Evolutionary conservation across 2,888 invertebrate genomes (phyloP).

Genomic region (Thelaira solivaga): DNA sequence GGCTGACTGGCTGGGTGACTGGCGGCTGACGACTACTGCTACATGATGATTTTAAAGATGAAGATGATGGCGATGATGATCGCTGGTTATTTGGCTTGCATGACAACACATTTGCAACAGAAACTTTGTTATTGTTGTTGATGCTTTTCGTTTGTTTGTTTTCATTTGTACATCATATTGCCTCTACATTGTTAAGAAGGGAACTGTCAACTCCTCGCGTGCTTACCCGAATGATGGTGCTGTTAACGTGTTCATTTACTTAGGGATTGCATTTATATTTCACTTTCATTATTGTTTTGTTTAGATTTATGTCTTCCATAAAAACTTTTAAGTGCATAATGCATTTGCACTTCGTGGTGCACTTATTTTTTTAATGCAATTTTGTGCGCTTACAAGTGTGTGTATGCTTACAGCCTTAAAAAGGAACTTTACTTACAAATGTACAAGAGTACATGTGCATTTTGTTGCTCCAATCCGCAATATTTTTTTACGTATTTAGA

Average conservation of each 20-base stretch:
- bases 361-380: conserved; percentile 12
- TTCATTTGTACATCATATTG: background rate
- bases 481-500: too few relatives aligned
- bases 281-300: conserved; percentile 32
- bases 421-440: background rate
- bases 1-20: too few relatives aligned
- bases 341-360: conserved; percentile 36
- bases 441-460: background rate
- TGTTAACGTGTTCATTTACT: conserved; percentile 31
- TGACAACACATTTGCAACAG: conserved; percentile 35
- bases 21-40: background rate
- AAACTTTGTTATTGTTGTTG: conserved; percentile 19
- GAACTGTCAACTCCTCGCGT: conserved; percentile 18
- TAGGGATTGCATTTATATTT: conserved; percentile 24
- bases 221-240: background rate
- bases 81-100: conserved; percentile 22
- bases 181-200: conserved; percentile 19
- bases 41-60: background rate
- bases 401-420: background rate
- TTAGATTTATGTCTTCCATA: conserved; percentile 15
- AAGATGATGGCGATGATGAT: background rate
- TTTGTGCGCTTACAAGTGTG: background rate
- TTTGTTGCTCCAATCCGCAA: too few relatives aligned
- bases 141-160: background rate
- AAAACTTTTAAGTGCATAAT: conserved; percentile 44